A percentile compares a stretch with the other conserved stretches of the same genome.
Evolutionary conservation across 2,113 vertebrate genomes (phyloP).

Genomic region (Excalfactoria chinensis): DNA sequence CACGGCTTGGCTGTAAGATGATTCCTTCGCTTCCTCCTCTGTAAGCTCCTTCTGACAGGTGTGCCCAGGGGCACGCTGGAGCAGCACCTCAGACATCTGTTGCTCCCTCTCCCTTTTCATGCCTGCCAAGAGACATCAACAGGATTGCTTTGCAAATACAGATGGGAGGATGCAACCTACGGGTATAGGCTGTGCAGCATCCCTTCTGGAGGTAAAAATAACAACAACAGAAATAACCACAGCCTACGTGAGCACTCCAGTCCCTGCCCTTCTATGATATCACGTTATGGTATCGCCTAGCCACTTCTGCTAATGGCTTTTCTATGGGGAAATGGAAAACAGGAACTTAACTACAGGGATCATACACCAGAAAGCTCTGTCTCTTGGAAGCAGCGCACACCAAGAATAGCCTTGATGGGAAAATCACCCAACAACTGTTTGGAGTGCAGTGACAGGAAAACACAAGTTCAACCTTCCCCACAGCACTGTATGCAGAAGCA

Average conservation of each 20-base stretch:
- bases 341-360: not conserved
- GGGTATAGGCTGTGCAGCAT: not conserved
- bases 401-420: not conserved
- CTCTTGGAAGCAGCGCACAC: not conserved
- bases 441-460: not conserved
- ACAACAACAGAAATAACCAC: not conserved
- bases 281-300: not conserved
- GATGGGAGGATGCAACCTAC: not conserved
- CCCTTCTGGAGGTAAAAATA: not conserved
- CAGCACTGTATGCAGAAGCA: not conserved
- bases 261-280: not conserved
- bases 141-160: not conserved
- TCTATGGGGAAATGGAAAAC: not conserved
- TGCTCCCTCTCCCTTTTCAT: slow-evolving; percentile 17
- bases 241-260: not conserved
- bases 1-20: not conserved
- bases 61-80: not conserved
- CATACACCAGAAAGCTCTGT: not conserved
- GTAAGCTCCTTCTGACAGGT: not conserved
- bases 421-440: not conserved
- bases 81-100: not conserved
- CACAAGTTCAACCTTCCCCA: not conserved
- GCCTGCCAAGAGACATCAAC: not conserved
- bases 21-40: not conserved
- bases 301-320: not conserved